A percentile compares a stretch with the other conserved stretches of the same genome.
Evolutionary conservation across 2,888 invertebrate species (phyloP).

Genomic region (Iphiclides podalirius): DNA sequence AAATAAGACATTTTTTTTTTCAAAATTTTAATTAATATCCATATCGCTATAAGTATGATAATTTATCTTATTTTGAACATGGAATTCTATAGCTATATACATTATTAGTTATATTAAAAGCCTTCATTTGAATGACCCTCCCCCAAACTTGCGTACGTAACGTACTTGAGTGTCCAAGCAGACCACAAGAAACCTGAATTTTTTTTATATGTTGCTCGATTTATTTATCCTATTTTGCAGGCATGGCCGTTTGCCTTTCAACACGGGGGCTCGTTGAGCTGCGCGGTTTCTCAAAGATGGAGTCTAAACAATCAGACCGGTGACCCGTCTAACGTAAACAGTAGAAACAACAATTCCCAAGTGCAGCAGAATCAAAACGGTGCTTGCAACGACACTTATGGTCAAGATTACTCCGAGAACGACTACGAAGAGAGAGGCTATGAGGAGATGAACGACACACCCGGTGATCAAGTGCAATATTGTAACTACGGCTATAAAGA

Average conservation of each 20-base stretch:
- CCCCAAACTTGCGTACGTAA: too few species aligned
- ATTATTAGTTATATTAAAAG: too few species aligned
- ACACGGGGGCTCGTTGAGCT: slow-evolving; percentile 76
- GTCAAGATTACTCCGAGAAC: slow-evolving; percentile 58
- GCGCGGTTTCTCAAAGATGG: slow-evolving; percentile 69
- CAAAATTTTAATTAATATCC: too few species aligned
- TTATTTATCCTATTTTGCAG: too few species aligned
- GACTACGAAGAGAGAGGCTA: slow-evolving; percentile 64
- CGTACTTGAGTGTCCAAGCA: too few species aligned
- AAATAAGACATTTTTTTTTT: too few species aligned
- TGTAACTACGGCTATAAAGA: slow-evolving; percentile 67
- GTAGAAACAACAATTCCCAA: slow-evolving; percentile 32
- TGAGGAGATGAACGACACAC: slow-evolving; percentile 50
- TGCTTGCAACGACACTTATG: slow-evolving; percentile 43
- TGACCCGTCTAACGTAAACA: slow-evolving; percentile 33
- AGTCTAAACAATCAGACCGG: slow-evolving; percentile 48
- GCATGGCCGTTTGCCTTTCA: slow-evolving; percentile 92
- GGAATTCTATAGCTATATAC: too few species aligned
- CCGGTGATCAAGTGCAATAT: slow-evolving; percentile 52
- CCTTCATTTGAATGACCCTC: too few species aligned
- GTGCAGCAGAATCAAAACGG: slow-evolving; percentile 31
- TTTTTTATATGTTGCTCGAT: too few species aligned
- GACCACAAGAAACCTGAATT: too few species aligned
- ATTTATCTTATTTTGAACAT: too few species aligned
- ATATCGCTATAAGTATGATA: too few species aligned